Conservation (phyloP, 2,888 invertebrate genomes). For the Deilephila elpenor region DNA sequence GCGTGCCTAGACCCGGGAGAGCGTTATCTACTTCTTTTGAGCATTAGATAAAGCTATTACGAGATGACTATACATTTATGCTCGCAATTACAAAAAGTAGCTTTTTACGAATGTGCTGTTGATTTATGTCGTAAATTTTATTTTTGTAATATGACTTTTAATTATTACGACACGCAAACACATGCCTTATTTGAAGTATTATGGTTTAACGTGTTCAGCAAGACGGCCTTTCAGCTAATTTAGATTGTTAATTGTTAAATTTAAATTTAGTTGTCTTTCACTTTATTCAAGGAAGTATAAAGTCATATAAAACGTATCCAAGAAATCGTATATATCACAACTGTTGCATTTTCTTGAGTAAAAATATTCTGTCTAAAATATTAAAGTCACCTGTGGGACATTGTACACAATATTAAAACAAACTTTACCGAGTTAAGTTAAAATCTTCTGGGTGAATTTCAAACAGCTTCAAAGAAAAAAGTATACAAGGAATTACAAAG, state of each 20-base stretch:
- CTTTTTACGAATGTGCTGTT: too few relatives aligned
- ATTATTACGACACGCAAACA: background rate
- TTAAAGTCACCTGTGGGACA: too few relatives aligned
- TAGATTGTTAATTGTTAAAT: too few relatives aligned
- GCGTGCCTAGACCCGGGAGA: background rate
- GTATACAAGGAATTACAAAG: background rate
- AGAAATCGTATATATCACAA: background rate
- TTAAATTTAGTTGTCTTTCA: too few relatives aligned
- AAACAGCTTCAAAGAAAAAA: background rate
- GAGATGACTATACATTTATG: background rate
- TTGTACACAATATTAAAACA: background rate
- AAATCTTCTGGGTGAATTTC: background rate
- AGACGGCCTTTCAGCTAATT: too few relatives aligned
- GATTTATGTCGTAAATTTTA: too few relatives aligned
- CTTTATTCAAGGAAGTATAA: too few relatives aligned
- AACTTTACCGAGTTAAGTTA: background rate
- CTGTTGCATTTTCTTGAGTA: background rate
- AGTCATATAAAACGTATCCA: too few relatives aligned
- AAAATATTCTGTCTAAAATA: background rate
- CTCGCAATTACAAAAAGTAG: background rate
- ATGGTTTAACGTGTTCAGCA: too few relatives aligned
- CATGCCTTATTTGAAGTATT: too few relatives aligned
- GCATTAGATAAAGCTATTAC: background rate
- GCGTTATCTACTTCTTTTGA: conserved; percentile 22
- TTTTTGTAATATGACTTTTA: background rate